Conservation (phyloP, 2,113 vertebrate species). For the Aptenodytes patagonicus region DNA sequence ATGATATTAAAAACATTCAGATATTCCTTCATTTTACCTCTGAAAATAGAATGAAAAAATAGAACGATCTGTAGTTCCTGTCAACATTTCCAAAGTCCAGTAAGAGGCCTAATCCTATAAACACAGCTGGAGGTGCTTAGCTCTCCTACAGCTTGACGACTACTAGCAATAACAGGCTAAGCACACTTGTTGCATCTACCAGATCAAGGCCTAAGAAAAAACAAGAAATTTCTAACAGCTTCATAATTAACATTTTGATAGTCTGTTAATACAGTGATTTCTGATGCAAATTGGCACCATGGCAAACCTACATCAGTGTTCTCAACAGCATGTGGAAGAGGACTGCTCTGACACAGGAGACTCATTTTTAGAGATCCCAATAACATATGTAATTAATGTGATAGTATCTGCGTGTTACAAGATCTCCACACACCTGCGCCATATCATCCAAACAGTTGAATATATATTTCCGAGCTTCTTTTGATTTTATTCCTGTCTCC, state of each 20-base stretch:
- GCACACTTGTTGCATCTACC: neutral
- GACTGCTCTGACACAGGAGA: neutral
- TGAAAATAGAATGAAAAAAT: neutral
- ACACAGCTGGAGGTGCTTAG: neutral
- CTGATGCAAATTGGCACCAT: neutral
- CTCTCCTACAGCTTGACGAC: neutral
- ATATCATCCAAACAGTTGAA: conserved; percentile 99
- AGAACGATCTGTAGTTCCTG: neutral
- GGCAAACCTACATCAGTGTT: neutral
- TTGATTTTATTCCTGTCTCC: conserved; percentile 97
- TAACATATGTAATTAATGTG: neutral
- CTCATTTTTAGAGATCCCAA: neutral
- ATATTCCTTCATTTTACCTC: neutral
- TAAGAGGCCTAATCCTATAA: neutral
- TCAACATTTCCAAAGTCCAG: neutral
- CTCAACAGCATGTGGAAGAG: neutral
- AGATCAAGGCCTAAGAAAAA: neutral
- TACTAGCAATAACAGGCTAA: neutral
- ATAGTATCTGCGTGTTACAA: neutral
- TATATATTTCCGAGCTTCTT: conserved; percentile 97
- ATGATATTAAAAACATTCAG: neutral
- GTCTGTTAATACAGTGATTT: neutral
- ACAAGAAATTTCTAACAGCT: neutral
- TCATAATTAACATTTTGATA: neutral
- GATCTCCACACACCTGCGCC: conserved; percentile 85